Evolutionary conservation across 2,113 vertebrate species (phyloP).

Genomic region (Aleadryas rufinucha): DNA sequence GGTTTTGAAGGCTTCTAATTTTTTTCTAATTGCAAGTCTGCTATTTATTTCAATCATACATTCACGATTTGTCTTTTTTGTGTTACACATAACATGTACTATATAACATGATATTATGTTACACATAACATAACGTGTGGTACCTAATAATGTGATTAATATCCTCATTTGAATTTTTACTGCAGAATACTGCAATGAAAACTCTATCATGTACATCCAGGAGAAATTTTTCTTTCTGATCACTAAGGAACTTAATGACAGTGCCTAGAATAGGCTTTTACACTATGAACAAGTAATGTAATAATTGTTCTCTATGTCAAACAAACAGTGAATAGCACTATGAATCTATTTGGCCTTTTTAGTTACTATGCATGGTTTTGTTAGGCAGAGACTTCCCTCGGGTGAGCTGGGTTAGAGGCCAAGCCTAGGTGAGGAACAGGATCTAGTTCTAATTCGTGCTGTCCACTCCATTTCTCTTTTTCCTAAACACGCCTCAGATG

Average conservation of each 20-base stretch:
- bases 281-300: neutral
- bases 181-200: neutral
- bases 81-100: neutral
- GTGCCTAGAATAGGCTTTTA: neutral
- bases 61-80: neutral
- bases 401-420: neutral
- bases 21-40: neutral
- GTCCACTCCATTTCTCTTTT: neutral
- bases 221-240: neutral
- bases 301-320: neutral
- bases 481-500: accelerated
- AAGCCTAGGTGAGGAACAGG: neutral
- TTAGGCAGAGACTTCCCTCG: neutral
- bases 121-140: neutral
- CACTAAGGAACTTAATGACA: neutral
- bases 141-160: neutral
- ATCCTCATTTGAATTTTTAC: neutral
- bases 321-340: neutral
- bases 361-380: neutral
- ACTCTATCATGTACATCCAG: neutral
- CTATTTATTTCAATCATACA: neutral
- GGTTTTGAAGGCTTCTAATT: neutral
- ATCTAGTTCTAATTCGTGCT: neutral
- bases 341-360: neutral
- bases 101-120: neutral